phyloP scores from a whole-genome alignment of 2,888 invertebrate genomes.

The Acanthacorydalis orientalis region DNA sequence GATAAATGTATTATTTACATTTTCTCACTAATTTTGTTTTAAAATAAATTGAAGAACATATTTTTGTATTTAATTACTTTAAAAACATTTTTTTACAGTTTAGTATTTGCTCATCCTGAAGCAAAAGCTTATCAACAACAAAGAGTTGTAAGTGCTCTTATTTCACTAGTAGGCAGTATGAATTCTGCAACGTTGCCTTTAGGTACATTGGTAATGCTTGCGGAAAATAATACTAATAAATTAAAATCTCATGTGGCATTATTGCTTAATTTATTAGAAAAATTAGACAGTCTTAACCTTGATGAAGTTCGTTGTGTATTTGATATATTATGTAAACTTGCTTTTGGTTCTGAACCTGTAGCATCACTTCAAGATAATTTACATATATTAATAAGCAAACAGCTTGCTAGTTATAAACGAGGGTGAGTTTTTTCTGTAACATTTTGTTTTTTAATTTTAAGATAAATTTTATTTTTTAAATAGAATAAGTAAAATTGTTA shows the following conservation, averaged over 20 bases:
- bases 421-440: constrained; percentile 20
- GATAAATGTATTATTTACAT: too few relatives aligned
- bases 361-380: constrained; percentile 59
- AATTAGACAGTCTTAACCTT: constrained; percentile 53
- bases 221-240: constrained; percentile 25
- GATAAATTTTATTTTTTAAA: not conserved
- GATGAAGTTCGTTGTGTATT: constrained; percentile 60
- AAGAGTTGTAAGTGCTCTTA: not conserved
- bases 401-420: constrained; percentile 48
- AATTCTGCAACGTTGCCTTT: constrained; percentile 8
- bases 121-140: constrained; percentile 2
- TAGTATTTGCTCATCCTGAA: not conserved
- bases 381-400: constrained; percentile 71
- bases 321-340: constrained; percentile 59
- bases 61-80: too few relatives aligned
- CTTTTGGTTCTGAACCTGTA: constrained; percentile 34
- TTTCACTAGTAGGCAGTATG: constrained; percentile 12
- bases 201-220: constrained; percentile 24
- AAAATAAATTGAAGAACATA: too few relatives aligned
- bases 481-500: too few relatives aligned
- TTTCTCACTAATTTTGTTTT: too few relatives aligned
- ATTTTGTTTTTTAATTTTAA: not conserved
- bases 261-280: constrained; percentile 48
- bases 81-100: constrained; percentile 4
- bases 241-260: constrained; percentile 28